Conservation (phyloP, 2,113 vertebrate species). For the Mesocricetus auratus region DNA sequence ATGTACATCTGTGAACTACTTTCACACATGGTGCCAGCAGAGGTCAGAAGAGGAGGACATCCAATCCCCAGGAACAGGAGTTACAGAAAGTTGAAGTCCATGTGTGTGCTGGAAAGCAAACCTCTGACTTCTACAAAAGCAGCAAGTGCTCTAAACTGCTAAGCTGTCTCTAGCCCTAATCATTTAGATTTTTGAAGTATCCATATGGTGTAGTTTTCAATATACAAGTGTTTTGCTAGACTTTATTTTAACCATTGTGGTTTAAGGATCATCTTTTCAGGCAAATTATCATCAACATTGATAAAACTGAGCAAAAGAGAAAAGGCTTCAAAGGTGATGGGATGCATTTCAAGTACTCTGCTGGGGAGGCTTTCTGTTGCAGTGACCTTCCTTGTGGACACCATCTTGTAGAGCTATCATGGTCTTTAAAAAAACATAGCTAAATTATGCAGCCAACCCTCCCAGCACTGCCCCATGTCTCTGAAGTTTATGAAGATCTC, state of each 20-base stretch:
- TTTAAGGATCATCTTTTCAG: not conserved
- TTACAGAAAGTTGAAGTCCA: not conserved
- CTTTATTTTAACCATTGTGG: not conserved
- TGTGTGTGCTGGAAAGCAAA: not conserved
- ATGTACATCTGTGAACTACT: not conserved
- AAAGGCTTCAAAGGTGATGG: not conserved
- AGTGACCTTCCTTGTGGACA: not conserved
- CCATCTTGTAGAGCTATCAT: not conserved
- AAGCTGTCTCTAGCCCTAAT: not conserved
- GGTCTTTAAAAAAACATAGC: not conserved
- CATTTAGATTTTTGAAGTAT: not conserved
- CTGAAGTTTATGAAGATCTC: not conserved
- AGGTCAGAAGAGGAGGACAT: not conserved
- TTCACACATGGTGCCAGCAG: not conserved
- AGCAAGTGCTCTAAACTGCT: not conserved
- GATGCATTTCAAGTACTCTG: not conserved
- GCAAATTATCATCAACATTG: not conserved
- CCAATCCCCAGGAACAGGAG: not conserved
- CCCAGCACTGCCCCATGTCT: not conserved
- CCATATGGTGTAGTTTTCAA: not conserved
- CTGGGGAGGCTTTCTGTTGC: not conserved
- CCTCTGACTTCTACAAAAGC: not conserved
- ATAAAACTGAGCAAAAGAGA: not conserved
- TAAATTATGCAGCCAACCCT: not conserved
- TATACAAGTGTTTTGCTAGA: not conserved